Percentiles rank a stretch among this genome's conserved stretches.
These are phyloP conservation scores for Halcyon senegalensis DNA, from an alignment of 2,113 vertebrate species.

Conservation along the genomic window DNA sequence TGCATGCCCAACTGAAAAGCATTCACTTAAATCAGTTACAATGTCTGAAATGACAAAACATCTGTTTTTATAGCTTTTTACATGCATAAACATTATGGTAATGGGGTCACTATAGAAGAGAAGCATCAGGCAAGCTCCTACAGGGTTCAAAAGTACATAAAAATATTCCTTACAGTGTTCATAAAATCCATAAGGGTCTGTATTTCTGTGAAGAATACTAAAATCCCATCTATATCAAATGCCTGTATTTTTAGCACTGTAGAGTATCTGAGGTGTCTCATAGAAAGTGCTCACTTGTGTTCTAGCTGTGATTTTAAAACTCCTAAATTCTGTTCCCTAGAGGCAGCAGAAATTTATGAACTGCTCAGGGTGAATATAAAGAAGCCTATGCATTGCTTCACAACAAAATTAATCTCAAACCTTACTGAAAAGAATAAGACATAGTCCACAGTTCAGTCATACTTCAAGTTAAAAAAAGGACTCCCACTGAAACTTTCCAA, in stretches of 20 bases:
- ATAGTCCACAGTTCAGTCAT: background rate
- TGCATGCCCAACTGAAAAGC: background rate
- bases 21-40: background rate
- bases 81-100: background rate
- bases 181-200: background rate
- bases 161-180: background rate
- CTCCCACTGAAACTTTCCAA: background rate
- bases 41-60: background rate
- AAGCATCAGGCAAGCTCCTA: background rate
- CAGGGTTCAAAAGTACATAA: background rate
- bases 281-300: background rate
- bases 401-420: conserved; percentile 3
- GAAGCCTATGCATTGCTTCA: background rate
- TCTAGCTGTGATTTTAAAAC: background rate
- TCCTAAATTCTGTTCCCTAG: background rate
- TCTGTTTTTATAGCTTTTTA: background rate
- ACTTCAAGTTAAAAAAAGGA: fast-evolving
- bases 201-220: background rate
- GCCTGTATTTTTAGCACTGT: background rate
- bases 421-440: background rate
- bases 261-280: background rate
- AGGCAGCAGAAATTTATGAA: background rate
- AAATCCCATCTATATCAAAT: background rate
- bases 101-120: background rate
- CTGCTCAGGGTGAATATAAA: background rate